Base-by-base conservation (phyloP, 2,797 vertebrate species). In the Halcyon smyrnensis region DNA sequence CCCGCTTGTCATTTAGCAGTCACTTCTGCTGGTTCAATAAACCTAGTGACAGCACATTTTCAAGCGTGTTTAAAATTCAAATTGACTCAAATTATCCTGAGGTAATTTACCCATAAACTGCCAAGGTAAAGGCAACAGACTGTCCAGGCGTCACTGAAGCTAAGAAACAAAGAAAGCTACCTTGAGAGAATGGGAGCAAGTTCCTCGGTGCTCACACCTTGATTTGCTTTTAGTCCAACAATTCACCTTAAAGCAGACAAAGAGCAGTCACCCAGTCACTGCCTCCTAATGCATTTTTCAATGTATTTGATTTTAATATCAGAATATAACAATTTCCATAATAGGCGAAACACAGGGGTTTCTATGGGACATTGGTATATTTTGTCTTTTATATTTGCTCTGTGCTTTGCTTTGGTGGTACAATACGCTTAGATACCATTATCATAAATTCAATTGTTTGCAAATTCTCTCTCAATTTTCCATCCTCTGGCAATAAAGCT, bases 391-490 rank as follows among this genome's bases (percentile, higher is more conserved):
- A 69, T 51, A 5, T 94, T 88, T 71, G 53, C 84, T 94, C 70
- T 85, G 70, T 84, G 64, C 71, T 96, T 97, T 96, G 80, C 93
- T 87, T 88, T 94, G 74, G 83, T 89, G 71, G 78, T 81, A 64
- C n/a, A 75, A 97, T 91, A 85, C 20, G 13, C 85, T 97, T 93
- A 89, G 20, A 89, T 69, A 91, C 78, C 79, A 96, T 97, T 97
- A 97, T 91, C 96, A 95, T 97, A 94, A 97, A 98, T 97, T 95
- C 93, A 96, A 91, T 96, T 97, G 95, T 94, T 98, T 50, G 30
- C 92, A 93, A 94, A 94, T 95, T 96, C 94, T 84, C 77, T 95
- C 86, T 96, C 90, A 92, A 82, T 95, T 86, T 95, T 82, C 80
- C 79, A 74, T 86, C 92, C 92, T 96, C 92, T 88, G 74, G 96